Base-by-base conservation (phyloP, 2,797 vertebrate species). In the Coranthus polyacanthus region DNA sequence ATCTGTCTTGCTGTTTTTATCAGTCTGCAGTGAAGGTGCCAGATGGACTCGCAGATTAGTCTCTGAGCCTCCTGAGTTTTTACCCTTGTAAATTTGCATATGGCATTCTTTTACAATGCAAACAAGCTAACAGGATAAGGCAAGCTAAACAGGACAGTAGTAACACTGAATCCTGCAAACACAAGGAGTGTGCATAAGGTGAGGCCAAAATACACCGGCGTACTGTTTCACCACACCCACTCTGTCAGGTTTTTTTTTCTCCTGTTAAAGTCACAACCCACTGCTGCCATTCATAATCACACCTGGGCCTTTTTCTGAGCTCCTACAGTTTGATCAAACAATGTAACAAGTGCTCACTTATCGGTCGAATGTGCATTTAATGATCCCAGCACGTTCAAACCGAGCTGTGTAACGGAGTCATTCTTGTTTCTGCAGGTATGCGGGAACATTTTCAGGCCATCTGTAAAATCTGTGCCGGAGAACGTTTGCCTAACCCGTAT, bases 121-220 rank as follows among this genome's bases (percentile, higher is more conserved):
- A 81, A 84, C 72, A 64, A 13, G 7, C 20, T 8, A 68, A 52
- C 44, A 53, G 60, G 56, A 79, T 77, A 51, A 0, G 38, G 10
- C 4, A 13, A 1, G 42, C 66, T 61, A 12, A 62, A 8, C 71
- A 44, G 2, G 41, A 77, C 16, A 62, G 24, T 26, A 56, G 36
- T 63, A 46, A 43, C 39, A 32, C 20, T 5, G 21, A 57, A 38
- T 41, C 47, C 9, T 69, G 16, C 24, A 0, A 54, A 54, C 52
- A 12, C 5, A n/a, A 10, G 5, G 18, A 57, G 29, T 44, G 71
- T 84, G 64, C 65, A 45, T 24, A 87, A 43, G 79, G 73, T 38
- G 69, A 51, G 37, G 78, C 63, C 1, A 4, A 50, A 68, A 52
- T 21, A 7, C 11, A 22, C 54, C 0, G 15, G n/a, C 22, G 2